Percentiles rank a stretch among this genome's conserved stretches.
Evolutionary conservation across 1,140 invertebrate genomes (phyloP).

Genomic region (Drosophila kohkoa): DNA sequence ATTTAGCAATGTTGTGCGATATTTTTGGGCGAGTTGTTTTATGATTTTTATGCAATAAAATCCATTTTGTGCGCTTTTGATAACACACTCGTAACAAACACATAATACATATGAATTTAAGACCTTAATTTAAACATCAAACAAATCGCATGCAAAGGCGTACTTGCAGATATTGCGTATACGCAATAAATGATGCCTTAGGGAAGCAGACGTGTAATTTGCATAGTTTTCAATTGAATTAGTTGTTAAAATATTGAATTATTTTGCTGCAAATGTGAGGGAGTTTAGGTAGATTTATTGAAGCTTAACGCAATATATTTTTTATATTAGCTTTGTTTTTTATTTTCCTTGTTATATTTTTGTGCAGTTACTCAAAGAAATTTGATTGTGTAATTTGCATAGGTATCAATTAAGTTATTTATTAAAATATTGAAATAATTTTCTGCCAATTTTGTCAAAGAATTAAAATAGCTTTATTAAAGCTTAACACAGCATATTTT

Average conservation of each 20-base stretch:
- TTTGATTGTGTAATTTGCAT: not conserved
- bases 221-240: not conserved
- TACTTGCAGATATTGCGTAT: not conserved
- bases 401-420: not conserved
- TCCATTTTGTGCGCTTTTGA: constrained; percentile 19
- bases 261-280: not conserved
- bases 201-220: not conserved
- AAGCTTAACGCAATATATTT: no score
- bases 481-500: no score
- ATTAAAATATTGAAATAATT: not conserved
- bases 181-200: not conserved
- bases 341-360: no score
- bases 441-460: no score
- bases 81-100: not conserved
- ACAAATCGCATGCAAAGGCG: not conserved
- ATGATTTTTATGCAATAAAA: constrained; percentile 40
- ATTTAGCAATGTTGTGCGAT: constrained; percentile 71
- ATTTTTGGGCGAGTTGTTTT: constrained; percentile 53
- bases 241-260: not conserved
- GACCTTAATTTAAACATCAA: constrained; percentile 6
- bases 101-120: not conserved
- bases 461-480: no score
- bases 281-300: no score
- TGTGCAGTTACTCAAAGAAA: no score
- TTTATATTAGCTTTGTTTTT: no score